Conservation (phyloP, 2,797 vertebrate species). For the Buceros bicornis region DNA sequence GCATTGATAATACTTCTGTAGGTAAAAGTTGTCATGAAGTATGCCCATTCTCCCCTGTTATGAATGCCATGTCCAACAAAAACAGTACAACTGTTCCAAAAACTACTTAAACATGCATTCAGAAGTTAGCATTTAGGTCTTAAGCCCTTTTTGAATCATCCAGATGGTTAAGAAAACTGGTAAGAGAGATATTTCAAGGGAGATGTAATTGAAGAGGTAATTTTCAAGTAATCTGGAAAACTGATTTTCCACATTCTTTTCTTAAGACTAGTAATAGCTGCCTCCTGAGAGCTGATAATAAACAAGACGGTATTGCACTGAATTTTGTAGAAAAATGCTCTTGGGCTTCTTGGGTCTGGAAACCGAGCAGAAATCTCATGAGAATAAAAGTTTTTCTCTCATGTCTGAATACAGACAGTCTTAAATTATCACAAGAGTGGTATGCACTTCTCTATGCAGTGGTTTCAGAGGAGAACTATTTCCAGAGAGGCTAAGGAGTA, state of each 20-base stretch:
- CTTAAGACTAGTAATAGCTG: background rate
- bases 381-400: background rate
- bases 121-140: background rate
- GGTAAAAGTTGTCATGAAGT: background rate
- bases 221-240: background rate
- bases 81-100: background rate
- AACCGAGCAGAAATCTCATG: background rate
- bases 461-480: background rate
- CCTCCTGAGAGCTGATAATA: background rate
- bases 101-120: background rate
- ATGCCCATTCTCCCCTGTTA: background rate
- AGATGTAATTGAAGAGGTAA: background rate
- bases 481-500: background rate
- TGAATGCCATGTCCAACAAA: background rate
- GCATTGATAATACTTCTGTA: background rate
- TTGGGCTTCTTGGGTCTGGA: background rate
- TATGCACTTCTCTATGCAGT: background rate
- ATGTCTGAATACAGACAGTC: background rate
- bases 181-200: background rate
- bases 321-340: background rate
- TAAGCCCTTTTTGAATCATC: background rate
- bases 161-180: background rate
- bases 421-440: background rate
- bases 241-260: background rate
- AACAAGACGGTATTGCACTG: background rate